Conservation (phyloP, 2,113 vertebrate species). For the Myodes glareolus region DNA sequence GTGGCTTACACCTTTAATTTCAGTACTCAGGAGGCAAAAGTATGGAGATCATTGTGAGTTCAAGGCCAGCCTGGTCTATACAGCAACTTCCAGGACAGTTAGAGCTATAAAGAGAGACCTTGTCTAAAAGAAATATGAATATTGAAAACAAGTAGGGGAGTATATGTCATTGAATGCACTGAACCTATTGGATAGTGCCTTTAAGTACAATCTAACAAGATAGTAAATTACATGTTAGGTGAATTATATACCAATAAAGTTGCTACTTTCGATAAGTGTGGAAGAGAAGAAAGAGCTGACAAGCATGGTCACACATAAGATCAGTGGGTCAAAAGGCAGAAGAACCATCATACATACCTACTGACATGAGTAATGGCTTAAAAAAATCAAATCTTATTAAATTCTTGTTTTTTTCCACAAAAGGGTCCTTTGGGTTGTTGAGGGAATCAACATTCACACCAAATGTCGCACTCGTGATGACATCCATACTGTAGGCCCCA, state of each 20-base stretch:
- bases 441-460: neutral
- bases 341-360: neutral
- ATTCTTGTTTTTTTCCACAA: neutral
- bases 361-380: neutral
- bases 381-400: neutral
- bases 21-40: neutral
- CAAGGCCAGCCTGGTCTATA: neutral
- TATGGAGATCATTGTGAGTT: neutral
- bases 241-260: neutral
- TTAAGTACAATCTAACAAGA: too few relatives aligned
- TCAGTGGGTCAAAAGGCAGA: neutral
- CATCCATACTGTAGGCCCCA: neutral
- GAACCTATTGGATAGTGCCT: neutral
- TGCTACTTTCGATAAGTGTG: fast-evolving
- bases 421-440: neutral
- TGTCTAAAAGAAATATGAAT: neutral
- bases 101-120: neutral
- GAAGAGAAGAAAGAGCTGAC: neutral
- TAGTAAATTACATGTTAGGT: too few relatives aligned
- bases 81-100: neutral
- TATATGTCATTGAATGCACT: neutral
- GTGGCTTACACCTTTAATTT: neutral
- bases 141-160: neutral
- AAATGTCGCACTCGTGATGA: neutral
- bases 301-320: neutral